A percentile compares a stretch with the other conserved stretches of the same genome.
phyloP scores from a whole-genome alignment of 2,113 vertebrate genomes.

The Phocoena phocoena region DNA sequence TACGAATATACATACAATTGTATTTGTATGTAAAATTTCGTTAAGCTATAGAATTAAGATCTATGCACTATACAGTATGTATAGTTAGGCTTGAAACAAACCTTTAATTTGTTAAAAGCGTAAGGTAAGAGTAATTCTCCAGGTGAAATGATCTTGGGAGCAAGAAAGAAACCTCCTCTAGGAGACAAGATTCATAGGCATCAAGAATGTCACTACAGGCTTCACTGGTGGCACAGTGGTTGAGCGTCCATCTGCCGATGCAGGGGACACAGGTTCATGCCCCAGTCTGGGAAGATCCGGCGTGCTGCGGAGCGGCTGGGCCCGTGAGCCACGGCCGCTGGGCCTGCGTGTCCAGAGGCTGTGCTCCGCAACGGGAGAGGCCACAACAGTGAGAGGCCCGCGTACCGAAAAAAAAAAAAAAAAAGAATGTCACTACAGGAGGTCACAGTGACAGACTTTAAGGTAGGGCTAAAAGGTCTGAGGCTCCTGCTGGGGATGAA shows the following conservation, averaged over 20 bases:
- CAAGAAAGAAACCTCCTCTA: background rate
- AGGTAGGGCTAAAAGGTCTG: background rate
- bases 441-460: background rate
- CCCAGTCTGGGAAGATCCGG: fast-evolving
- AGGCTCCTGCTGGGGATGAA: background rate
- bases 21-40: background rate
- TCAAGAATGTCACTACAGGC: background rate
- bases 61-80: background rate
- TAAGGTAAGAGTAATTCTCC: background rate
- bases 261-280: too few relatives aligned
- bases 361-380: too few relatives aligned
- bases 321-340: too few relatives aligned
- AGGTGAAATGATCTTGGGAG: background rate
- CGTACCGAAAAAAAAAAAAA: too few relatives aligned
- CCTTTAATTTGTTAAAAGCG: background rate
- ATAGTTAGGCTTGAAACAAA: background rate
- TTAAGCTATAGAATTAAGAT: background rate
- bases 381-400: too few relatives aligned
- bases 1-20: too few relatives aligned
- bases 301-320: too few relatives aligned
- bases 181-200: background rate
- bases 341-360: fast-evolving
- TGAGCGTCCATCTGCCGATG: too few relatives aligned
- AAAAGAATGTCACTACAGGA: background rate
- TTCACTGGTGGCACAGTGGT: too few relatives aligned